phyloP scores from a whole-genome alignment of 2,888 invertebrate genomes.

The Bursaphelenchus okinawaensis region DNA sequence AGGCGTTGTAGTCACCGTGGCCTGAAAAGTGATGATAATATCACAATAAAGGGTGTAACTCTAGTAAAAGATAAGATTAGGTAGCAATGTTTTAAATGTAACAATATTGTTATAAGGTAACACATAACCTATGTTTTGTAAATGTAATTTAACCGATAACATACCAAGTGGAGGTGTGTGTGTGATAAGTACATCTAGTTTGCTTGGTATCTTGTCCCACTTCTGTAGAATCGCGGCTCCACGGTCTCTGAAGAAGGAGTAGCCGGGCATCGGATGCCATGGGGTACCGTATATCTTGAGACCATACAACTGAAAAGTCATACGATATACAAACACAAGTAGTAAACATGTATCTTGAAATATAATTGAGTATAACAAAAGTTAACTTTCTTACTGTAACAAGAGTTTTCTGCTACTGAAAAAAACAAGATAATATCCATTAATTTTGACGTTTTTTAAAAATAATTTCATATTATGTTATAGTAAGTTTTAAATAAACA shows the following conservation, averaged over 20 bases:
- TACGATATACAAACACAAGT: neutral
- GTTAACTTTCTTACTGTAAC: no score
- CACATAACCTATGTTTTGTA: no score
- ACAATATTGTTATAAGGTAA: no score
- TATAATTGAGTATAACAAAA: no score
- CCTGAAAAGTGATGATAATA: conserved; percentile 60
- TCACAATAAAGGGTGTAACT: neutral
- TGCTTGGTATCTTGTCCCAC: conserved; percentile 74
- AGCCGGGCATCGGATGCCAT: conserved; percentile 57
- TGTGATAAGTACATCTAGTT: conserved; percentile 73
- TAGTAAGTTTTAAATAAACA: neutral
- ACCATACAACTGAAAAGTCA: conserved; percentile 45
- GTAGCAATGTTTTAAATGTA: no score
- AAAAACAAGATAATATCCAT: neutral
- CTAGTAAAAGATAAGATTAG: no score
- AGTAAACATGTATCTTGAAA: neutral
- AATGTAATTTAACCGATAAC: neutral
- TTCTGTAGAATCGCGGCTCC: conserved; percentile 71
- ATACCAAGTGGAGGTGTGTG: conserved; percentile 72
- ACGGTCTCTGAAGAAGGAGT: conserved; percentile 60
- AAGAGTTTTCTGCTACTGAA: no score
- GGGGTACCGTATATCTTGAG: conserved; percentile 55
- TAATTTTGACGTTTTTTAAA: neutral
- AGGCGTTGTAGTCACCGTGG: conserved; percentile 70
- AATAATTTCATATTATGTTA: neutral